Evolutionary conservation across 2,113 vertebrate species (phyloP).

Genomic region (Myrmecophaga tridactyla): DNA sequence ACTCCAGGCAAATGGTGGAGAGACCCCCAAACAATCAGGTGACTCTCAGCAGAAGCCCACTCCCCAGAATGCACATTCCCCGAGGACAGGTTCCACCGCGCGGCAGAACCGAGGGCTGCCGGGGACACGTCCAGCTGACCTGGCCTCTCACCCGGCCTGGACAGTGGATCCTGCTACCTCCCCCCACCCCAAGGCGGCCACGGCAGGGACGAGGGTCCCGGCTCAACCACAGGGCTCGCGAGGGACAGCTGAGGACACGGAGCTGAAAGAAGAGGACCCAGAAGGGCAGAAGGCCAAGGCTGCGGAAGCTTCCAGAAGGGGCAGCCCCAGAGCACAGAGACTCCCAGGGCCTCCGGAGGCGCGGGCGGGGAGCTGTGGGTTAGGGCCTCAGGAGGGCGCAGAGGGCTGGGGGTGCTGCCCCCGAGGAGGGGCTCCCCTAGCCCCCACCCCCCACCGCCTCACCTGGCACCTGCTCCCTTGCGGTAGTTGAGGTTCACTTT

Average conservation of each 20-base stretch:
- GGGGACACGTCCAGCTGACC: neutral
- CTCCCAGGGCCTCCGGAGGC: neutral
- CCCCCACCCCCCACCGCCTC: conserved; percentile 37
- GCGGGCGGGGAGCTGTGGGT: neutral
- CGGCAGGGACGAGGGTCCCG: neutral
- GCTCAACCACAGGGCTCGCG: neutral
- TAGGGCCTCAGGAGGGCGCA: neutral
- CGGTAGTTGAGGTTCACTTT: conserved; percentile 79
- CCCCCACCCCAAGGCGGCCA: too few species aligned
- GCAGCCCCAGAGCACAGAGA: neutral
- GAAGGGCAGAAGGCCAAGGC: neutral
- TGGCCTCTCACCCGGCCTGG: neutral
- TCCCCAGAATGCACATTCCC: neutral
- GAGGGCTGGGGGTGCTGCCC: neutral
- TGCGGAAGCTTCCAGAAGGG: conserved; percentile 4
- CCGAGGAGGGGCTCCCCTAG: neutral
- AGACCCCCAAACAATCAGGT: neutral
- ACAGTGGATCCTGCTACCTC: neutral
- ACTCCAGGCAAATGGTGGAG: neutral
- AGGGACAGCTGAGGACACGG: neutral
- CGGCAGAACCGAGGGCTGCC: neutral
- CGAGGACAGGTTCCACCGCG: neutral
- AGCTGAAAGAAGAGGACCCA: neutral
- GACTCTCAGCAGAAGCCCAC: neutral
- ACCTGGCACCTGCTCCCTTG: conserved; percentile 68